Evolutionary conservation across 2,888 invertebrate species (phyloP).

Genomic region (Myathropa florea): DNA sequence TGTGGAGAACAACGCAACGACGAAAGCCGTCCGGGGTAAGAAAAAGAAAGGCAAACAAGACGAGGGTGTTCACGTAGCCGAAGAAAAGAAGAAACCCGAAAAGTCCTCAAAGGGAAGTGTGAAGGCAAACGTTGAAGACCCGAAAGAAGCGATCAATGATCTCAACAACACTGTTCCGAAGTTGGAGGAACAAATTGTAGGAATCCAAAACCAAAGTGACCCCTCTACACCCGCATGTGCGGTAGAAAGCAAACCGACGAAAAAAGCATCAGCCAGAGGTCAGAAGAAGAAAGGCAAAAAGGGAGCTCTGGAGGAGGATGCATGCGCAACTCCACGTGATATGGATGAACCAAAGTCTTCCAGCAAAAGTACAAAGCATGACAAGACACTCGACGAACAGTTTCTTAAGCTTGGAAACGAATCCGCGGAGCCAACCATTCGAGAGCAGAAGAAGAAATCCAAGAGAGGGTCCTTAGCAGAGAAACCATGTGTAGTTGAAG

Average conservation of each 20-base stretch:
- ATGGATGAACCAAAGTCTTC: neutral
- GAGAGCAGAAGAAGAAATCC: neutral
- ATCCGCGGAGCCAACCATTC: neutral
- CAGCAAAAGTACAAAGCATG: neutral
- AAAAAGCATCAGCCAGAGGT: neutral
- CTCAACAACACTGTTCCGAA: neutral
- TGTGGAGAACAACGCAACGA: neutral
- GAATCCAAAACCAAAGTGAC: neutral
- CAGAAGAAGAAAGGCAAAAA: neutral
- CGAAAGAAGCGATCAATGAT: neutral
- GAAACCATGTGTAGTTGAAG: neutral
- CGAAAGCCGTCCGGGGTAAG: neutral
- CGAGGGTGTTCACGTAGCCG: neutral
- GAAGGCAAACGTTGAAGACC: neutral
- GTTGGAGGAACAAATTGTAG: neutral
- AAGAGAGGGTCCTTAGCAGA: neutral
- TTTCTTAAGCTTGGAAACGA: neutral
- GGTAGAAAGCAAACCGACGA: neutral
- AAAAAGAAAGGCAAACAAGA: neutral
- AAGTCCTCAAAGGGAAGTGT: neutral
- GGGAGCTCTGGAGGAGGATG: neutral
- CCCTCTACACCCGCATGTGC: neutral
- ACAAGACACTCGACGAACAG: neutral
- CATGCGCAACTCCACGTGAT: neutral
- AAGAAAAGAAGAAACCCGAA: neutral